A percentile compares a stretch with the other conserved stretches of the same genome.
Conservation (phyloP, 2,113 vertebrate species). For the Nettapus auritus region DNA sequence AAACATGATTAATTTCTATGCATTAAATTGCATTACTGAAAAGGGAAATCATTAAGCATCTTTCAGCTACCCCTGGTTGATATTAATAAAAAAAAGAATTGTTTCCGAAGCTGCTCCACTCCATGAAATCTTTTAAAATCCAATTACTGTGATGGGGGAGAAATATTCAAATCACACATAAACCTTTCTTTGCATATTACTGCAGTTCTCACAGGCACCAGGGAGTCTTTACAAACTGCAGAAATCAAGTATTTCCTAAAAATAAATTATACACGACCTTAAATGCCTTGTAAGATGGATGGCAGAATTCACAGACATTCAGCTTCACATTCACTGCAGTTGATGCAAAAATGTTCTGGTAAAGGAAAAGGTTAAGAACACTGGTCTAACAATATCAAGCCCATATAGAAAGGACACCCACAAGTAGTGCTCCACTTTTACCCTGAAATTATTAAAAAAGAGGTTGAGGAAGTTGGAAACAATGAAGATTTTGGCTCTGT, state of each 20-base stretch:
- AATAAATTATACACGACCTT: not conserved
- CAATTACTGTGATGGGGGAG: not conserved
- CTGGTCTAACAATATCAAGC: not conserved
- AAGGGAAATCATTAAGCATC: not conserved
- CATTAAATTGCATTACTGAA: not conserved
- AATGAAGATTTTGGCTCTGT: not conserved
- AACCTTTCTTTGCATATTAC: not conserved
- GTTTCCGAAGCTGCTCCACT: not conserved
- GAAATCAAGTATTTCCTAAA: constrained; percentile 11
- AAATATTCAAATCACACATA: constrained; percentile 7
- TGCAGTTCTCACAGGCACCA: not conserved
- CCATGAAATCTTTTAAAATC: not conserved
- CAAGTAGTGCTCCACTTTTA: not conserved
- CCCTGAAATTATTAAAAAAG: not conserved
- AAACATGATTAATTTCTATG: constrained; percentile 5
- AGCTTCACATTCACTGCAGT: not conserved
- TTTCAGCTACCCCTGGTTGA: not conserved
- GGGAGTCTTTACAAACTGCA: not conserved
- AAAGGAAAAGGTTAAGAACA: not conserved
- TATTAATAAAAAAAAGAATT: not conserved
- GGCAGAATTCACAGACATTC: not conserved
- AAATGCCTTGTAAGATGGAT: not conserved
- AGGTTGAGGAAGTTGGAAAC: not conserved
- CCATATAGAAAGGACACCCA: not conserved
- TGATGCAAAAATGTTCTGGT: not conserved